Evolutionary conservation across 2,888 invertebrate species (phyloP), one percentile per base, ranked within the genome.

Genomic region (Petrolisthes manimaculis): DNA sequence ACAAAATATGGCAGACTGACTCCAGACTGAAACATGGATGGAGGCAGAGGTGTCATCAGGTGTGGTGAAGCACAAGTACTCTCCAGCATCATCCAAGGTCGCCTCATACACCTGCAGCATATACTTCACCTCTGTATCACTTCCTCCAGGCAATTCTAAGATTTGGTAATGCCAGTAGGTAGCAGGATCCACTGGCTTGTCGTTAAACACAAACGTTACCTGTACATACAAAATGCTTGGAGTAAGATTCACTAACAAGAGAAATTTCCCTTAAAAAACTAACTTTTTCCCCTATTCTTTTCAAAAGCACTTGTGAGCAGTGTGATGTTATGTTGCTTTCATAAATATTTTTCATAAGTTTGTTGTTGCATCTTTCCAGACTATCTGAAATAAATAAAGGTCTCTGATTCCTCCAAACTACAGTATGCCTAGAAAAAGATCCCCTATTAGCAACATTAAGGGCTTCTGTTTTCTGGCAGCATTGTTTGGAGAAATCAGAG

Each of bases 41-140:
- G 53, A 14, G 56, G 84, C 77, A 9, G 89, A 83, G 9, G 21
- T 55, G 55, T 55, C 79, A 5, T 86, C 79, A 5, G 12, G 61
- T 8, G 89, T 77, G 1, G 89, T 89, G 61, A 86, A 83, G 69
- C 90, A 90, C 24, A 87, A 77, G 69, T 89, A 89, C 6, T 55
- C 75, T 37, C 90, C 90, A 5, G 21, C 53, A 83, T 90, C 89
- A 12, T 86, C 82, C 12, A 69, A n/a, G 3, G 86, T 74, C 24
- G 83, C 90, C 1, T 21, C 55, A 4, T 87, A 80, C 53, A 90
- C 85, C 6, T 61, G 80, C 12, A 90, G 89, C 9, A 83, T 83
- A 84, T 90, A 84, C 18, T 83, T 75, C 18, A 61, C 37, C 24
- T 83, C 12, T 4, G n/a, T 55, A 21, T 69, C 56, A 24, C 3